Evolutionary conservation across 2,113 vertebrate species (phyloP).

Genomic region (Bos indicus): DNA sequence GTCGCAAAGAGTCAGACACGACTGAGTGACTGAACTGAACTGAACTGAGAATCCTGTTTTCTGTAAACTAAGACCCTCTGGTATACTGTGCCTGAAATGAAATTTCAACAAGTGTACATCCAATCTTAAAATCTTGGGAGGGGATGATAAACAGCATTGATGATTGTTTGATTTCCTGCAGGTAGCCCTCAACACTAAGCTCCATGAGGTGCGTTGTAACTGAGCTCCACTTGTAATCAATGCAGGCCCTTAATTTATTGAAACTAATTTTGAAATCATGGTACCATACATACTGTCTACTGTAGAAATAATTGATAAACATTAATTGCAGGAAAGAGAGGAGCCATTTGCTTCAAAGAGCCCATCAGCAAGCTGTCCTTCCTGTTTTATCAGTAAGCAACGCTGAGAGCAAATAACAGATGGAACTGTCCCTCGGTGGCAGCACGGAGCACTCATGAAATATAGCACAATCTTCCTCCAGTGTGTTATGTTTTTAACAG

Average conservation of each 20-base stretch:
- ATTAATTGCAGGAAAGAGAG: slow-evolving; percentile 80
- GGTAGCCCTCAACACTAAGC: background rate
- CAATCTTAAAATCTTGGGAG: background rate
- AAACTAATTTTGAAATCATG: slow-evolving; percentile 74
- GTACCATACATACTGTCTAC: slow-evolving; percentile 53
- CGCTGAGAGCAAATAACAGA: slow-evolving; percentile 82
- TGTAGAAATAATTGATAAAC: slow-evolving; percentile 78
- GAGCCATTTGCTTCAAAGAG: slow-evolving; percentile 80
- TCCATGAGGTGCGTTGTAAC: background rate
- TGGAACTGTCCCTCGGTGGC: slow-evolving; percentile 76
- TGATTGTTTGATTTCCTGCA: background rate
- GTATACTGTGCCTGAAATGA: background rate
- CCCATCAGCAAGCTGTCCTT: slow-evolving; percentile 84
- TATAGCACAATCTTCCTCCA: slow-evolving; percentile 73
- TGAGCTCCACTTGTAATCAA: slow-evolving; percentile 22
- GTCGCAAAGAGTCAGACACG: no score
- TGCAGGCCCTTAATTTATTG: slow-evolving; percentile 60
- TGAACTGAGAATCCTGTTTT: background rate
- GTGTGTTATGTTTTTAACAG: slow-evolving; percentile 74
- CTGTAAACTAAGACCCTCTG: background rate
- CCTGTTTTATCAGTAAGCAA: slow-evolving; percentile 80
- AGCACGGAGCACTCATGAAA: slow-evolving; percentile 75
- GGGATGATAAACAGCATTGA: background rate
- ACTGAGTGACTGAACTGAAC: no score
- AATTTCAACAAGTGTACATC: background rate